Base-by-base conservation (phyloP, 2,888 invertebrate genomes). In the Panzeria rudis region DNA sequence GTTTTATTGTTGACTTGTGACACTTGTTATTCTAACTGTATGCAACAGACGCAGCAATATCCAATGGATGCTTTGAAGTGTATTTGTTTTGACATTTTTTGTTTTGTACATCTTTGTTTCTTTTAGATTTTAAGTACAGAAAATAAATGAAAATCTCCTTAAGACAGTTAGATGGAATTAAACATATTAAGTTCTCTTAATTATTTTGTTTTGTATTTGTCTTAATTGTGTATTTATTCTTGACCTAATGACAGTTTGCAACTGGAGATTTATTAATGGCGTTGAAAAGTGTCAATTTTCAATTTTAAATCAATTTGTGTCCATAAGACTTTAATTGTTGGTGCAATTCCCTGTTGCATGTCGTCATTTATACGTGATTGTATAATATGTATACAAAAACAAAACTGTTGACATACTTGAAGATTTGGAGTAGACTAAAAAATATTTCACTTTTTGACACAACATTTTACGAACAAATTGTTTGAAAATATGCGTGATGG, bases 1-100 rank as follows among this genome's bases (percentile, higher is more conserved):
- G 52, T 35, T 68, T 73, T 61, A 35, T 32, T 50, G 41, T 50
- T 78, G 77, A 83, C 83, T 78, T 78, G 68, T 73, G 73, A 52
- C 52, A 68, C 52, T 23, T 41, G 54, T 54, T 25, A 50, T 35
- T 25, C 29, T 4, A 41, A 47, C 20, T 20, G 47, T 35, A 17
- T 17, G 47, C 62, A n/a, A n/a, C 52, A 50, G 17, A 6, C 13
- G 29, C 15, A 64, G 32, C 23, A 52, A 64, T 11, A 41, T 32
- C 50, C n/a, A 41, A 20, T 5, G 41, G 56, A 61, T 66, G 71
- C 11, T 66, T 47, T 41, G n/a, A 50, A 59, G 50, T 59, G 47
- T 72, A 38, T 29, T 5, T 71, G 15, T 38, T 59, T 32, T 72
- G 17, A 5, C 23, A 54, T 35, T 50, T 64, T 9, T 76, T 54